phyloP scores from a whole-genome alignment of 64 coral and sea anemone species.

The Anthopleura sola region DNA sequence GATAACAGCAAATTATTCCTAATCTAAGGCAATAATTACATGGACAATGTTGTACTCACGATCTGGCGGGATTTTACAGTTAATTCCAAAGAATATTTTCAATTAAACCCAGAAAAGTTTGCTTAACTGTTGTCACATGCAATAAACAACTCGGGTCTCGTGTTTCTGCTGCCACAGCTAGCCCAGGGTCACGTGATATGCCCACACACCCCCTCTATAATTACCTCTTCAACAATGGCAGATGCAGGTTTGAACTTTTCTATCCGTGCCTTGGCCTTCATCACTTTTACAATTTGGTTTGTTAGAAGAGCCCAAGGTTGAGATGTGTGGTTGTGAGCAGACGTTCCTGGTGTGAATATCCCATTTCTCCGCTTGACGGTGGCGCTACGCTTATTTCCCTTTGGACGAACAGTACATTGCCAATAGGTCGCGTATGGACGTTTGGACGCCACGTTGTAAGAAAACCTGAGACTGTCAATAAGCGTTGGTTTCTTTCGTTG shows the following conservation, averaged over 20 bases:
- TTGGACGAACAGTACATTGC: constrained; percentile 23
- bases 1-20: too few species aligned
- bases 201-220: neutral
- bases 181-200: too few species aligned
- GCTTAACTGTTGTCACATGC: too few species aligned
- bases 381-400: constrained; percentile 19
- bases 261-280: neutral
- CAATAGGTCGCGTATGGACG: constrained; percentile 36
- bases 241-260: constrained; percentile 1
- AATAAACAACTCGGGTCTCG: too few species aligned
- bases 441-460: constrained; percentile 22
- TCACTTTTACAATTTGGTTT: neutral
- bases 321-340: neutral
- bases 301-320: neutral
- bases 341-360: neutral
- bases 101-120: too few species aligned
- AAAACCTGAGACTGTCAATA: constrained; percentile 23
- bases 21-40: too few species aligned
- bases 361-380: neutral
- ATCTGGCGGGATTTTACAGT: too few species aligned
- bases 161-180: neutral
- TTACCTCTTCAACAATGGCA: neutral
- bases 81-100: too few species aligned
- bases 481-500: constrained; percentile 16
- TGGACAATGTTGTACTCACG: too few species aligned